Evolutionary conservation across 2,113 vertebrate genomes (phyloP).

Genomic region (Sorex fumeus): DNA sequence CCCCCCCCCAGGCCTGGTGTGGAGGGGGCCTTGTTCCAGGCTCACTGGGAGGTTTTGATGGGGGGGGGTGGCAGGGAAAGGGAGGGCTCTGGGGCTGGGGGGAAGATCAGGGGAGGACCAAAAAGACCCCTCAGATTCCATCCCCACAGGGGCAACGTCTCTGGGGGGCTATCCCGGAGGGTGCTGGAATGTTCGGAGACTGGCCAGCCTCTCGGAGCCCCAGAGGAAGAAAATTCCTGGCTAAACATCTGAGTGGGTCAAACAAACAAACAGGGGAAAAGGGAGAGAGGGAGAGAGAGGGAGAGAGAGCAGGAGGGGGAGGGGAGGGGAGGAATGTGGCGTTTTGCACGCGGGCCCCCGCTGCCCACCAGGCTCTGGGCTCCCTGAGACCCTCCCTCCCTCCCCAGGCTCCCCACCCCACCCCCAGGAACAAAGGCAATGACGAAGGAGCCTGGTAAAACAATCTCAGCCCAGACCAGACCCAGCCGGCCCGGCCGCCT

Average conservation of each 20-base stretch:
- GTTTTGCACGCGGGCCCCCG: too few relatives aligned
- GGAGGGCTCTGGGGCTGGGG: too few relatives aligned
- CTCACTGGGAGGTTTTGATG: too few relatives aligned
- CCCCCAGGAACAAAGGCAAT: background rate
- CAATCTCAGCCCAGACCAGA: background rate
- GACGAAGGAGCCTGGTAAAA: background rate
- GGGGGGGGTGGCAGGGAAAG: too few relatives aligned
- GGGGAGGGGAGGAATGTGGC: conserved; percentile 42
- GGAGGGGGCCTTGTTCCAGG: too few relatives aligned
- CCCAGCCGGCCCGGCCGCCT: background rate
- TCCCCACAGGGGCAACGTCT: background rate
- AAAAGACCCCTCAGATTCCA: accelerated
- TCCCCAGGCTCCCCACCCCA: too few relatives aligned
- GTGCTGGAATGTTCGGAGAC: background rate
- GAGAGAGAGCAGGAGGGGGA: too few relatives aligned
- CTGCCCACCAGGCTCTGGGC: too few relatives aligned
- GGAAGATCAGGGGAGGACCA: accelerated
- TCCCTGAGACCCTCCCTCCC: too few relatives aligned
- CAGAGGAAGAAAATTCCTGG: conserved; percentile 25
- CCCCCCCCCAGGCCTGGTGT: too few relatives aligned
- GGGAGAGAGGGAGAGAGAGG: background rate
- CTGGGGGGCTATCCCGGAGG: background rate
- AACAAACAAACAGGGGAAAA: conserved; percentile 70
- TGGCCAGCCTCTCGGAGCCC: too few relatives aligned
- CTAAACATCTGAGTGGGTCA: conserved; percentile 17